Percentiles rank a stretch among this genome's conserved stretches.
phyloP scores from a whole-genome alignment of 2,797 vertebrate species.

The Pantherophis vulpinus region DNA sequence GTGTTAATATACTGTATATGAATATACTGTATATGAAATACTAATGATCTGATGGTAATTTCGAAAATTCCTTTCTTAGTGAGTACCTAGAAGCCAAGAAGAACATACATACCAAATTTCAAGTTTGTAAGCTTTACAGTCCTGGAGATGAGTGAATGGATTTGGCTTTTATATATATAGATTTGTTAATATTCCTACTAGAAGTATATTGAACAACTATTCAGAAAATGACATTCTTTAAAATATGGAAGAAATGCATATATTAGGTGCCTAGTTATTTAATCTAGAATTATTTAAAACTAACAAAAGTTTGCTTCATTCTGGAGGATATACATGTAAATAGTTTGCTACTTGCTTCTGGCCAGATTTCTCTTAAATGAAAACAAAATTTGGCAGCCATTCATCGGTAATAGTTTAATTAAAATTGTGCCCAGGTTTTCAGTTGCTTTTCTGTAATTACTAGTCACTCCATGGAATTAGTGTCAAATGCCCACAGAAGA shows the following conservation, averaged over 20 bases:
- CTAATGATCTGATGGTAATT: no score
- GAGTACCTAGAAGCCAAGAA: no score
- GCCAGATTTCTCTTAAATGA: slow-evolving; percentile 43
- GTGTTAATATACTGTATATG: no score
- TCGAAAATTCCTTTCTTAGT: no score
- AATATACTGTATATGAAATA: no score
- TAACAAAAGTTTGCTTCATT: slow-evolving; percentile 41
- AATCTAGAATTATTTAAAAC: slow-evolving; percentile 29
- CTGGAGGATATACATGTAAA: slow-evolving; percentile 27
- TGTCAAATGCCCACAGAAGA: slow-evolving; percentile 52
- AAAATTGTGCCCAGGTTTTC: slow-evolving; percentile 9
- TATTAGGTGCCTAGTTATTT: not conserved
- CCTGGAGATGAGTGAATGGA: no score
- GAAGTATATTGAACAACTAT: slow-evolving; percentile 24
- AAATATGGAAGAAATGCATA: not conserved
- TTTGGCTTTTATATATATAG: no score
- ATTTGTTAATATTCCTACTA: slow-evolving; percentile 27
- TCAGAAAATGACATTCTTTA: slow-evolving; percentile 14
- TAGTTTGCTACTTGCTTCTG: slow-evolving; percentile 42
- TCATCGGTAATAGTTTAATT: slow-evolving; percentile 43
- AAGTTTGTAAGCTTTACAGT: no score
- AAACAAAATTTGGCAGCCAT: slow-evolving; percentile 41
- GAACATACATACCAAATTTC: no score
- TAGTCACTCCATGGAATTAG: slow-evolving; percentile 46
- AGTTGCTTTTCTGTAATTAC: slow-evolving; percentile 44